Base-by-base conservation (phyloP, 2,797 vertebrate genomes). In the Myripristis murdjan region DNA sequence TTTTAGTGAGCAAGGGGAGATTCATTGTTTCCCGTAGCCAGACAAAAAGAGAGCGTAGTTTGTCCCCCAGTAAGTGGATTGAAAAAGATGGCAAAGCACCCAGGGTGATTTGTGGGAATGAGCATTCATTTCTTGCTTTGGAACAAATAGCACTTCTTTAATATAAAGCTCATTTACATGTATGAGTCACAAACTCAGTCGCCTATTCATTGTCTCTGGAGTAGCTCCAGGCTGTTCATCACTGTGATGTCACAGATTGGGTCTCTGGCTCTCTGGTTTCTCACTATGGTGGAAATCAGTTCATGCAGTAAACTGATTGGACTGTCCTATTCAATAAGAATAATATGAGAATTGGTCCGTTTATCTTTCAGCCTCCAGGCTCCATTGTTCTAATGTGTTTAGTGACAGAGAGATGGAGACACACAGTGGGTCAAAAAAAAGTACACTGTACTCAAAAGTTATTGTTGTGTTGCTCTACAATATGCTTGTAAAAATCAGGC, bases 91-190 rank as follows among this genome's bases (percentile, higher is more conserved):
- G 67, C 52, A 2, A 79, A 77, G 70, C 0, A 75, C 53, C 63
- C 67, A 74, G 61, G 72, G 62, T 64, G 55, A 82, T 84, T 84
- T 85, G 69, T 67, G 73, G 58, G 79, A 77, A 79, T 69, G 58
- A 74, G 70, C 60, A 54, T 80, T 82, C 31, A 77, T 73, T 83
- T 86, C 70, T 74, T 66, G 69, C 71, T 73, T 68, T 57, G 24
- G 63, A 80, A 70, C 53, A 83, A 87, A 87, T 65, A 74, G 41
- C 0, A 8, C 59, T 59, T 71, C 64, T 84, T 78, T 80, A 83
- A 82, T 73, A 82, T 79, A 28, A 81, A 75, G 58, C 84, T 83
- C 60, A 86, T 89, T 85, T 85, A 70, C 77, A 88, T 82, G 70
- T 70, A 79, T 86, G 82, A 90, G 54, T 83, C 87, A 86, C 59